These are phyloP conservation scores for Lethocerus indicus DNA, from an alignment of 1,140 invertebrate species.

Conservation along the genomic window DNA sequence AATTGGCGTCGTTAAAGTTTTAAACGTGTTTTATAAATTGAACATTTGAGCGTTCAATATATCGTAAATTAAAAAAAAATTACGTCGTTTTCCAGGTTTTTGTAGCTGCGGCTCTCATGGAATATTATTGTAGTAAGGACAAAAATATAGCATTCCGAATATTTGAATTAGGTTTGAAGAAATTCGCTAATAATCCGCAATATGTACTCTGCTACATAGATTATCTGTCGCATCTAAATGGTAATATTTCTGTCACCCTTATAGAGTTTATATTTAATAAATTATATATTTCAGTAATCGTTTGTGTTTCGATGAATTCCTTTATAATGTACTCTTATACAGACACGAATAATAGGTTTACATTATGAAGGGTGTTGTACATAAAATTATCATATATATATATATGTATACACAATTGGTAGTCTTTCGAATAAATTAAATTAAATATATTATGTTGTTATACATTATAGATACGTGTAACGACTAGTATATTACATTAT, in stretches of 20 bases:
- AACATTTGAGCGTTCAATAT: not conserved
- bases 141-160: slow-evolving; percentile 96
- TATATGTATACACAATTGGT: too few relatives aligned
- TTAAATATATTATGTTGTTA: too few relatives aligned
- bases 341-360: too few relatives aligned
- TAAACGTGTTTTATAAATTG: not conserved
- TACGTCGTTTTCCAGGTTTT: slow-evolving; percentile 53
- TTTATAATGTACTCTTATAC: not conserved
- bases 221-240: slow-evolving; percentile 94
- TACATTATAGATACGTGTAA: too few relatives aligned
- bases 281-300: not conserved
- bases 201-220: slow-evolving; percentile 94
- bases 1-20: not conserved
- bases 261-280: not conserved
- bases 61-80: not conserved
- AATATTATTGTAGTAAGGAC: slow-evolving; percentile 99
- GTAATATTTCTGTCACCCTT: slow-evolving; percentile 31
- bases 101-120: slow-evolving; percentile 93
- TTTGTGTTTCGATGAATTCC: not conserved
- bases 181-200: slow-evolving; percentile 84
- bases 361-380: too few relatives aligned
- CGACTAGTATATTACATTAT: too few relatives aligned
- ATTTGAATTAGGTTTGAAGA: slow-evolving; percentile 95
- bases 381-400: too few relatives aligned
- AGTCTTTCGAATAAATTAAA: too few relatives aligned